These are phyloP conservation scores for Nasonovia ribisnigri DNA, from an alignment of 2,888 invertebrate species.

Conservation along the genomic window DNA sequence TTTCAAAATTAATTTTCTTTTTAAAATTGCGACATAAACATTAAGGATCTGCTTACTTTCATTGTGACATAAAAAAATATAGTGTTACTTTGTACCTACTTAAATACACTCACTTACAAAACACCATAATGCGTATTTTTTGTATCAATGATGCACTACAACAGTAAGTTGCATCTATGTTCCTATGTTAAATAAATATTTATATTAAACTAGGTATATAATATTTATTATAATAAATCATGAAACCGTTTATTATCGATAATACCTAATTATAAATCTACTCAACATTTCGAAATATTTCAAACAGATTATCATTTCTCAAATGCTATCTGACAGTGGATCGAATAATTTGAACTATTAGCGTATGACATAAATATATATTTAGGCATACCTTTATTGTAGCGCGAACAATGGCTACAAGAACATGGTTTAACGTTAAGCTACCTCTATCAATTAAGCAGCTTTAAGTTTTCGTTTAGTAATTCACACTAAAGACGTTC, in stretches of 20 bases:
- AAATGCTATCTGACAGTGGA: neutral
- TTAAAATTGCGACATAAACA: no score
- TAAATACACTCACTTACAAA: no score
- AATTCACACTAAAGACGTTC: neutral
- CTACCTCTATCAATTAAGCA: neutral
- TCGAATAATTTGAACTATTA: neutral
- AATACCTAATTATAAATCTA: neutral
- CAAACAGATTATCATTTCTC: neutral
- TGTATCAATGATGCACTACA: accelerated
- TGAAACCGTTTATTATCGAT: neutral
- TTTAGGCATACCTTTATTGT: neutral
- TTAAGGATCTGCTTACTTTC: no score
- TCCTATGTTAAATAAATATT: neutral
- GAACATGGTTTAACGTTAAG: neutral
- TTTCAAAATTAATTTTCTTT: no score
- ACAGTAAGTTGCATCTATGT: no score
- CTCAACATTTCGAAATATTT: neutral
- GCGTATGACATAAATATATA: neutral
- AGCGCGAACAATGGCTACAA: neutral
- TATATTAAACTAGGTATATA: neutral
- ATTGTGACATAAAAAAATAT: no score
- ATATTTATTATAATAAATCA: neutral
- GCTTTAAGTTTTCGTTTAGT: neutral
- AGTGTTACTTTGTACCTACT: no score
- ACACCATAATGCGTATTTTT: neutral